Conservation (phyloP, 2,888 invertebrate species). For the Leptinotarsa haldemani region DNA sequence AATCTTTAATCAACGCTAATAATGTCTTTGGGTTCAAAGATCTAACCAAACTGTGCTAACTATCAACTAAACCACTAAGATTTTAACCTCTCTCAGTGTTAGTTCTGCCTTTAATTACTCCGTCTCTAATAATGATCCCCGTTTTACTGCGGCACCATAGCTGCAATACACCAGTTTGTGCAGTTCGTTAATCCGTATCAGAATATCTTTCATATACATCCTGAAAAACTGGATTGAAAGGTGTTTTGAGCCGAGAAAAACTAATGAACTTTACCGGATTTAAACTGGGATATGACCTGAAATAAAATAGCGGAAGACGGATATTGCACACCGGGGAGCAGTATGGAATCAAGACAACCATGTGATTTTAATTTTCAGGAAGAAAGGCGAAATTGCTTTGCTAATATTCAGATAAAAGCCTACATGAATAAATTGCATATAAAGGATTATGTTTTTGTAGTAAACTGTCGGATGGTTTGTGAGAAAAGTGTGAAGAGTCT, state of each 20-base stretch:
- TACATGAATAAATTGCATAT: too few species aligned
- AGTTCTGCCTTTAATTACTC: slow-evolving; percentile 30
- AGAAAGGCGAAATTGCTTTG: too few species aligned
- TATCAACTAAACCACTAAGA: slow-evolving; percentile 29
- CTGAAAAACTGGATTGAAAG: neutral
- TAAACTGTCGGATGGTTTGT: too few species aligned
- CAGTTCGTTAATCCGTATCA: neutral
- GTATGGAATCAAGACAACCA: neutral
- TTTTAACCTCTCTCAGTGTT: slow-evolving; percentile 28
- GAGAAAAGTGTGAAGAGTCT: too few species aligned
- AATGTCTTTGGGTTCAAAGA: slow-evolving; percentile 27
- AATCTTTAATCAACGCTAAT: slow-evolving; percentile 29
- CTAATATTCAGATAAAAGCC: too few species aligned
- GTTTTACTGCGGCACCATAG: slow-evolving; percentile 25
- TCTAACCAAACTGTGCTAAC: slow-evolving; percentile 26
- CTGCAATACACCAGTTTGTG: slow-evolving; percentile 33
- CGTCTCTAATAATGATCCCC: slow-evolving; percentile 32
- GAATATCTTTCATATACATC: neutral
- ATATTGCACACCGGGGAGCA: neutral
- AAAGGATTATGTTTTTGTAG: too few species aligned
- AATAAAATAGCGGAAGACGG: neutral
- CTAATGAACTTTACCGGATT: neutral
- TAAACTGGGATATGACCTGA: neutral
- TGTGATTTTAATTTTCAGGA: neutral
- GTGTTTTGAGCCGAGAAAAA: neutral